Evolutionary conservation across 2,888 invertebrate species (phyloP).

Genomic region (Cyaniris semiargus): DNA sequence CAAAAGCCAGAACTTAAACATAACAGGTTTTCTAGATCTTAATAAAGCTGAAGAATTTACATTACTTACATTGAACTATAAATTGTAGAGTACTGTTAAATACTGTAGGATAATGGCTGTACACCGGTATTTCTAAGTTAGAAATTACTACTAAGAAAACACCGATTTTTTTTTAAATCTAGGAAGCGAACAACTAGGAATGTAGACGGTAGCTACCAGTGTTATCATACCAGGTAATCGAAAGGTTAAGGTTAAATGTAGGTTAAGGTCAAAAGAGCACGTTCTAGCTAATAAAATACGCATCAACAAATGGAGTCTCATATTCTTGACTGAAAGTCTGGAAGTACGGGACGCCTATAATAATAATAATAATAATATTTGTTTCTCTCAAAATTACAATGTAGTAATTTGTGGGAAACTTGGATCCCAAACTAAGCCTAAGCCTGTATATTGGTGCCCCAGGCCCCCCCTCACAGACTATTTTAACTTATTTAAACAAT

Average conservation of each 20-base stretch:
- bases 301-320: background rate
- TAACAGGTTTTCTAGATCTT: background rate
- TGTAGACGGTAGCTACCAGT: too few relatives aligned
- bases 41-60: background rate
- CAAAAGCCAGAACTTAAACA: background rate
- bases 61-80: background rate
- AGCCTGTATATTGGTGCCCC: too few relatives aligned
- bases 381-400: too few relatives aligned
- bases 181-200: too few relatives aligned
- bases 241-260: background rate
- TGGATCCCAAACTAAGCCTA: too few relatives aligned
- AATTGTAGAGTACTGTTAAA: conserved; percentile 3
- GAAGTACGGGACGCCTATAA: background rate
- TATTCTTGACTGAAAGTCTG: background rate
- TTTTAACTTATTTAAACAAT: too few relatives aligned
- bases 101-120: background rate
- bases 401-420: too few relatives aligned
- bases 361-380: too few relatives aligned
- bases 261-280: background rate
- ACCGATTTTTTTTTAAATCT: background rate
- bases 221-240: background rate
- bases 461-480: too few relatives aligned
- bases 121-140: background rate
- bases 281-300: background rate
- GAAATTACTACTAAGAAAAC: background rate